Base-by-base conservation (phyloP, 2,888 invertebrate genomes). In the Ferrisia virgata region DNA sequence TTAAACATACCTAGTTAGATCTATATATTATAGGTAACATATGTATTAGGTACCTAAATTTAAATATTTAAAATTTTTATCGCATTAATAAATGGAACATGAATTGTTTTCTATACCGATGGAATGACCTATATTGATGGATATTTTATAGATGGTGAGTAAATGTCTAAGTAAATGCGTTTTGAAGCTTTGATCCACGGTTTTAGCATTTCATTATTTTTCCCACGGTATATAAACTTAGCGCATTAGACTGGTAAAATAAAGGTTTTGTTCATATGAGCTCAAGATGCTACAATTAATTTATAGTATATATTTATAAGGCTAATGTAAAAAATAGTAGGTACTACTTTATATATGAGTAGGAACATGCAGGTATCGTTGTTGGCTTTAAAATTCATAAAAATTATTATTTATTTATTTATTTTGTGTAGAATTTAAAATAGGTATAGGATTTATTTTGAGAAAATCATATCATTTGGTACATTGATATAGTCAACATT, bases 71-170 rank as follows among this genome's bases (percentile, higher is more conserved):
- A n/a, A n/a, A n/a, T n/a, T n/a, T n/a, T n/a, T 47, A 47, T 18
- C 18, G 4, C 9, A 64, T 64, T 64, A 64, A 72, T 72, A n/a
- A 72, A 31, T 36, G 11, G 13, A 72, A 72, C 33, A 72, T 72
- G 31, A 33, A 72, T 72, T 72, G 72, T 72, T 72, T 72, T 72
- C 69, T 72, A 31, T 72, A 72, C 33, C 33, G 11, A 72, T 72
- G 31, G 72, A 33, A 72, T 72, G 28, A 33, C 33, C 11, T 72
- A 33, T 33, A 33, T 33, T 33, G n/a, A 72, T 36, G 72, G 72
- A 72, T 72, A 33, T 33, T 72, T 72, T 72, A n/a, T n/a, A 72
- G 72, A 72, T 72, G 72, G 72, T 72, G 72, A 72, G 72, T 72
- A 72, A 72, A 33, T n/a, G 36, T 13, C 28, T 64, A 64, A 28